These are phyloP conservation scores for Hydrocynus forskahlii DNA, from an alignment of 2,797 vertebrate genomes.

Conservation along the genomic window DNA sequence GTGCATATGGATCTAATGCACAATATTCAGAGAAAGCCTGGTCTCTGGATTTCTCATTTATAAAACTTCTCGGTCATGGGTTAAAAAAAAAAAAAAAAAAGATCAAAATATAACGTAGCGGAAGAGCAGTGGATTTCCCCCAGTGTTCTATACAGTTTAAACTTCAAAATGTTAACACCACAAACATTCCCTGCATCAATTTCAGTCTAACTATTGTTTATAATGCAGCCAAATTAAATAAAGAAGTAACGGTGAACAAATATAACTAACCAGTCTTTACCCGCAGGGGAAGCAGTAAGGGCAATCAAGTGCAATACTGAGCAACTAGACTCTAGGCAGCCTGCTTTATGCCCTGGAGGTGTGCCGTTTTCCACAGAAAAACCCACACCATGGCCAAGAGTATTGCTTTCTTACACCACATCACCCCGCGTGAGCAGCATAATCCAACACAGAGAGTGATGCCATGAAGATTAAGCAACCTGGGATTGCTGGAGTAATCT, in stretches of 20 bases:
- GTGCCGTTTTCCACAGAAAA: neutral
- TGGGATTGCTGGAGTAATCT: constrained; percentile 36
- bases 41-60: no score
- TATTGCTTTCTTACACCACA: neutral
- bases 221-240: neutral
- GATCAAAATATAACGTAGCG: no score
- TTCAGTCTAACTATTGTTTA: no score
- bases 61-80: no score
- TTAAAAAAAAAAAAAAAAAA: no score
- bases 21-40: no score
- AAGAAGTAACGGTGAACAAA: no score
- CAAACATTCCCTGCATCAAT: no score
- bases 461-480: constrained; percentile 18
- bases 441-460: constrained; percentile 12
- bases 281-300: neutral
- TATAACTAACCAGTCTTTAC: neutral
- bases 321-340: neutral
- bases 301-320: neutral
- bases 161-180: no score
- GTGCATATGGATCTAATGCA: no score
- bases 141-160: no score
- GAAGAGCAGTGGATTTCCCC: no score
- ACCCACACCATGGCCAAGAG: neutral
- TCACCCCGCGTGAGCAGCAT: neutral
- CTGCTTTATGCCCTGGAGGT: constrained; percentile 17